These are phyloP conservation scores for Apostichopus californicus DNA, from an alignment of 35 echinoderm and acorn worm genomes.

Conservation along the genomic window DNA sequence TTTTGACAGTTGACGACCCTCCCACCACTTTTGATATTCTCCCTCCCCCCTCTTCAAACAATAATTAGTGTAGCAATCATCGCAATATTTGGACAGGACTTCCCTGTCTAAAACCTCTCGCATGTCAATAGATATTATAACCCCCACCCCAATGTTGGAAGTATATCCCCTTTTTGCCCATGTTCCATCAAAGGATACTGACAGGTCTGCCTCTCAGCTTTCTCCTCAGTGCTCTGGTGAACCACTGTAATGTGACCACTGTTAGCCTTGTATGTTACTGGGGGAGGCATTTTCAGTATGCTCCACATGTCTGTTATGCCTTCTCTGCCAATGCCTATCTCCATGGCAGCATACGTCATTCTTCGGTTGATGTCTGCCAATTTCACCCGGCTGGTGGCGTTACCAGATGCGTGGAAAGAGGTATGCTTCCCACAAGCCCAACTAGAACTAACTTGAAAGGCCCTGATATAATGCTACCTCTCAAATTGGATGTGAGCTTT, in stretches of 20 bases:
- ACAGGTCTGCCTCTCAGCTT: constrained; percentile 9
- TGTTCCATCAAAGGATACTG: constrained; percentile 65
- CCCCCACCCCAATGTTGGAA: constrained; percentile 62
- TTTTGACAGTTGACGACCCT: neutral
- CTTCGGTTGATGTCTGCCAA: constrained; percentile 25
- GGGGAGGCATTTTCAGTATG: constrained; percentile 34
- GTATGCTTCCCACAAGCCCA: constrained; percentile 15
- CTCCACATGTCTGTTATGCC: constrained; percentile 19
- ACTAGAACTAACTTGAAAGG: neutral
- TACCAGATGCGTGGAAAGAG: constrained; percentile 41
- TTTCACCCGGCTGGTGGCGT: neutral
- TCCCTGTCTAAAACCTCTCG: constrained; percentile 60
- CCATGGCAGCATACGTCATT: constrained; percentile 8
- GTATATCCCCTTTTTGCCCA: constrained; percentile 53
- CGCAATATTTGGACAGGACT: constrained; percentile 64
- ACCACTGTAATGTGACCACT: neutral
- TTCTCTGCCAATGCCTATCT: constrained; percentile 22
- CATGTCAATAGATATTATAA: constrained; percentile 57
- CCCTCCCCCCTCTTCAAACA: neutral
- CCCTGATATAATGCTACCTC: neutral
- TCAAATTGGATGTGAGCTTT: neutral
- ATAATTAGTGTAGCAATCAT: constrained; percentile 17
- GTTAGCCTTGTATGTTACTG: neutral
- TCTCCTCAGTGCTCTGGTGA: constrained; percentile 11
- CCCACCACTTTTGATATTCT: constrained; percentile 21